Base-by-base conservation (phyloP, 2,888 invertebrate species). In the Agrotis exclamationis region DNA sequence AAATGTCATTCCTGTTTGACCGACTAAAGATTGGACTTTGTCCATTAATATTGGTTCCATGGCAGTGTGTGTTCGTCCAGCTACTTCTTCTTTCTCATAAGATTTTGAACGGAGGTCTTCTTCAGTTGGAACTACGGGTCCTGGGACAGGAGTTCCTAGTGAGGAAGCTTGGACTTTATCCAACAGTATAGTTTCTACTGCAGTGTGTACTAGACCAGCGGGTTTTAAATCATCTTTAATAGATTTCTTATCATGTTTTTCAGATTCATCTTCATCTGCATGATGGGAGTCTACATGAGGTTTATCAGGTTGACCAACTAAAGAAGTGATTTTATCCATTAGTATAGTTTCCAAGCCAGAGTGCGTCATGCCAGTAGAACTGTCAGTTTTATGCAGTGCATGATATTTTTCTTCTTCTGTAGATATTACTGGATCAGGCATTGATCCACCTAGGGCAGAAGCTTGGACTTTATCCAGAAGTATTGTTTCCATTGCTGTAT, bases 291-390 rank as follows among this genome's bases (percentile, higher is more conserved):
- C 72, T 9, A 76, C 58, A 57, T 74, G 63, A 39, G 59, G 60
- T 11, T 60, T 56, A 7, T 66, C 72, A 54, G 68, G 20, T 20
- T 83, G 53, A 2, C 70, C 82, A 20, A 78, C 63, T 68, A 85
- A 83, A 16, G 91, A 85, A 58, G 93, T 94, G 0, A 96, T 93
- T 84, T 93, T 95, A 76, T 96, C 96, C 81, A 96, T 93, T 9
- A 96, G 89, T 57, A 96, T 96, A 22, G 96, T 96, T 86, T 95
- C 93, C 87, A 96, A 93, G 2, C 96, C 96, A 28, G 94, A 94
- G 51, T 93, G 93, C 48, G 96, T 83, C 53, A 96, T 77, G 22
- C 95, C 93, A 1, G 90, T 88, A 2, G 91, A 81, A 57, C 79
- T 76, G 13, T 82, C 78, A 9, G 72, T 68, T 48, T 77, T 80